phyloP scores from a whole-genome alignment of 1,140 invertebrate genomes.

The Zaprionus ghesquierei region DNA sequence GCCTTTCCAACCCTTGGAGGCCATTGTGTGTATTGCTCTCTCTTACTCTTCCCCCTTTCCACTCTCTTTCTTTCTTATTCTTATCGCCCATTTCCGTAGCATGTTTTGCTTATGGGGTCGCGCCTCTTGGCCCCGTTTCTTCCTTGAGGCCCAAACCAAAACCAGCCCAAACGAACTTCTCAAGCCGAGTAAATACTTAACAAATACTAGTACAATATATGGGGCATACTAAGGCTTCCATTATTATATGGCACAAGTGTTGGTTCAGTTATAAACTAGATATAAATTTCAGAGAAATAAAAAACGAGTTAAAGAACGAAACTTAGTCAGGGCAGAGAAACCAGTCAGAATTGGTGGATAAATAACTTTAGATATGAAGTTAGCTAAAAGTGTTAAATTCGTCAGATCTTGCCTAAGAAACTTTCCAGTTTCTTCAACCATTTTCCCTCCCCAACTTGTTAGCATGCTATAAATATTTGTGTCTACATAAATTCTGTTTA shows the following conservation, averaged over 20 bases:
- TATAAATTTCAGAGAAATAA: neutral
- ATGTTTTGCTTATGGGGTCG: slow-evolving; percentile 54
- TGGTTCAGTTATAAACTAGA: neutral
- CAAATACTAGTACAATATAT: slow-evolving; percentile 5
- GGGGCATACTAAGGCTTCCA: neutral
- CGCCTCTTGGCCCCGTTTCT: slow-evolving; percentile 56
- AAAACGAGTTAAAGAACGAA: neutral
- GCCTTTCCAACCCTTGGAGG: slow-evolving; percentile 8
- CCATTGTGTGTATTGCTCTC: slow-evolving; percentile 1
- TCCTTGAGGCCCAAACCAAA: slow-evolving; percentile 5
- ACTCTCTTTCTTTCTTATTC: slow-evolving; percentile 4
- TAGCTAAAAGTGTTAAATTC: neutral
- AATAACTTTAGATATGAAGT: neutral
- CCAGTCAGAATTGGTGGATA: neutral
- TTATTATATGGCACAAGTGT: neutral
- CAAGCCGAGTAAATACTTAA: slow-evolving; percentile 10
- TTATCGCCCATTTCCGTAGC: slow-evolving; percentile 57
- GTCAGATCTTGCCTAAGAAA: neutral
- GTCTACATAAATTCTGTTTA: slow-evolving; percentile 17
- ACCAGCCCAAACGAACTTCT: slow-evolving; percentile 36
- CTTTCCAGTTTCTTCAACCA: neutral
- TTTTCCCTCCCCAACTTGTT: slow-evolving; percentile 9
- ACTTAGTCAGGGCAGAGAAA: neutral
- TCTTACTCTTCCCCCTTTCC: neutral
- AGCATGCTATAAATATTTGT: slow-evolving; percentile 14